Evolutionary conservation across 2,888 invertebrate genomes (phyloP).

Genomic region (Trissolcus brochymenae): DNA sequence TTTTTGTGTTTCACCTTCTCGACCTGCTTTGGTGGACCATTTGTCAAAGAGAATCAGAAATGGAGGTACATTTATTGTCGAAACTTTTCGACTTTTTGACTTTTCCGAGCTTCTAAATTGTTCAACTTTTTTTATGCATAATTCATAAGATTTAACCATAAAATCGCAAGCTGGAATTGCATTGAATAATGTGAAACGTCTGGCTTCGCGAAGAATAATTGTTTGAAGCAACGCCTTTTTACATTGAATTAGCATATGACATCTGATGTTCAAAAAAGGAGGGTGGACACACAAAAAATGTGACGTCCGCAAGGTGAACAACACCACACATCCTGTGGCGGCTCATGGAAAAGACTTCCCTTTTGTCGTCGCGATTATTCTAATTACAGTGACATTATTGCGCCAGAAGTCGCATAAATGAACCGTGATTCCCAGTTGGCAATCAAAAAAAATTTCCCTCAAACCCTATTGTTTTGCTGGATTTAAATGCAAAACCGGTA

Average conservation of each 20-base stretch:
- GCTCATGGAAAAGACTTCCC: conserved; percentile 15
- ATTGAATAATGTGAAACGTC: too few species aligned
- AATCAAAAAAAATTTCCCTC: conserved; percentile 32
- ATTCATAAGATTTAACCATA: too few species aligned
- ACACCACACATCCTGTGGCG: conserved; percentile 28
- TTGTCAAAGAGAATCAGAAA: too few species aligned
- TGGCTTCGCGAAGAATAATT: too few species aligned
- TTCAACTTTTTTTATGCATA: too few species aligned
- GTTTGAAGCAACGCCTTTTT: background rate
- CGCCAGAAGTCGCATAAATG: conserved; percentile 23
- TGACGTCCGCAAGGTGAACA: conserved; percentile 20
- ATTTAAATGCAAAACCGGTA: conserved; percentile 25
- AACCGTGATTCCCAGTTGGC: conserved; percentile 28
- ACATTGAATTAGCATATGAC: conserved; percentile 14
- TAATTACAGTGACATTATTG: conserved; percentile 38
- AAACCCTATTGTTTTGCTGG: conserved; percentile 26
- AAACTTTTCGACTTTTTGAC: too few species aligned
- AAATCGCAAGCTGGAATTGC: too few species aligned
- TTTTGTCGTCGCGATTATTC: conserved; percentile 42
- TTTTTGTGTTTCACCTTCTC: too few species aligned
- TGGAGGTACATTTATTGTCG: too few species aligned
- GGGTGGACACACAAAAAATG: conserved; percentile 19
- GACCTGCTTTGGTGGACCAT: too few species aligned
- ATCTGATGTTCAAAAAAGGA: conserved; percentile 9
- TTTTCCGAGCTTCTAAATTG: too few species aligned